Percentiles rank a stretch among this genome's conserved stretches.
Evolutionary conservation across 2,888 invertebrate genomes (phyloP).

Genomic region (Acrobasis suavella): DNA sequence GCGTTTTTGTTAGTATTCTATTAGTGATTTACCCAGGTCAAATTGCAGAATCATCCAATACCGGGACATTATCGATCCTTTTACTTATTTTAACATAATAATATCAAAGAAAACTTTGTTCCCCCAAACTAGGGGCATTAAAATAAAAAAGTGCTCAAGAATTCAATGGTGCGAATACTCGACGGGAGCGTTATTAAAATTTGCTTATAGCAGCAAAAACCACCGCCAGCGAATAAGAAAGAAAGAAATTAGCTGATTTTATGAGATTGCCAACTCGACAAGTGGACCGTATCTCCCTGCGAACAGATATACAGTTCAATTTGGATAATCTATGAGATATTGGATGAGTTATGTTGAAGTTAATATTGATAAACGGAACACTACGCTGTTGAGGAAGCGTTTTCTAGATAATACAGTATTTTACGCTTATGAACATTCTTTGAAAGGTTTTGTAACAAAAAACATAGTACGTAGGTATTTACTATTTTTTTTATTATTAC

Average conservation of each 20-base stretch:
- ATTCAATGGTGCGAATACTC: slow-evolving; percentile 66
- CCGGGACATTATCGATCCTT: not conserved
- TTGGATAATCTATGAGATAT: slow-evolving; percentile 29
- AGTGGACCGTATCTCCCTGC: slow-evolving; percentile 42
- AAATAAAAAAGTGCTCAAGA: slow-evolving; percentile 60
- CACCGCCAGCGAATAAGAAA: slow-evolving; percentile 60
- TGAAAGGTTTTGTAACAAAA: not conserved
- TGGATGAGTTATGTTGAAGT: not conserved
- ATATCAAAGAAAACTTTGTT: not conserved
- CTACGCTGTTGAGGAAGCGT: no score
- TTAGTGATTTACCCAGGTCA: no score
- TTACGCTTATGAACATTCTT: not conserved
- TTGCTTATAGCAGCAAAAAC: slow-evolving; percentile 62
- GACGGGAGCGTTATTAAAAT: slow-evolving; percentile 71
- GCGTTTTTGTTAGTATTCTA: no score
- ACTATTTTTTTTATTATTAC: no score
- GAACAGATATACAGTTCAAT: slow-evolving; percentile 34
- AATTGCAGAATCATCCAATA: no score
- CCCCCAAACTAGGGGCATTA: slow-evolving; percentile 44
- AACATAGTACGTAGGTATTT: no score
- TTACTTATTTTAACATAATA: not conserved
- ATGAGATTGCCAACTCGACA: slow-evolving; percentile 61
- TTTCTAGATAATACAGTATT: not conserved
- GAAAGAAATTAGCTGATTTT: slow-evolving; percentile 67
- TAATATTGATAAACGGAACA: not conserved